These are phyloP conservation scores for Aricia agestis DNA, from an alignment of 1,140 invertebrate species.

Conservation along the genomic window DNA sequence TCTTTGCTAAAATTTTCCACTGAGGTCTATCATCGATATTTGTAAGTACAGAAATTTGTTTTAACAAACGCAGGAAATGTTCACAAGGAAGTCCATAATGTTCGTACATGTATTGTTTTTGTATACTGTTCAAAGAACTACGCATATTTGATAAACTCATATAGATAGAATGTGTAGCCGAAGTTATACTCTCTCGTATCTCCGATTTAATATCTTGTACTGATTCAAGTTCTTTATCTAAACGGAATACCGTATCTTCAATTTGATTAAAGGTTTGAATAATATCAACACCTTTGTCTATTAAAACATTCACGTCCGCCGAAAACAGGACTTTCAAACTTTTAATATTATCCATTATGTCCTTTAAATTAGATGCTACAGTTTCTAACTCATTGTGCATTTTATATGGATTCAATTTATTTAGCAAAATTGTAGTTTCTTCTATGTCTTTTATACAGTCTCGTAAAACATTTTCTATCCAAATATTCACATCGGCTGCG, in stretches of 20 bases:
- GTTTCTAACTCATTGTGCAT: constrained; percentile 33
- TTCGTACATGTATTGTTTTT: constrained; percentile 63
- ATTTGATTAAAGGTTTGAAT: constrained; percentile 47
- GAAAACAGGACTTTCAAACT: constrained; percentile 40
- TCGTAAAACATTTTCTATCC: constrained; percentile 34
- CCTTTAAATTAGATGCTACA: constrained; percentile 42
- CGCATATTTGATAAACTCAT: constrained; percentile 66
- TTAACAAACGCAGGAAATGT: constrained; percentile 48
- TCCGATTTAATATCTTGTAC: constrained; percentile 29
- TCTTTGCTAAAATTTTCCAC: constrained; percentile 50
- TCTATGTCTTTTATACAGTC: constrained; percentile 51
- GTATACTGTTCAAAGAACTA: constrained; percentile 57
- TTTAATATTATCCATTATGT: constrained; percentile 49
- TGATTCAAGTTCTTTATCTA: constrained; percentile 52
- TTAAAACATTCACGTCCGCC: constrained; percentile 44
- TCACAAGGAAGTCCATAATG: constrained; percentile 60
- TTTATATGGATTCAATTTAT: constrained; percentile 36
- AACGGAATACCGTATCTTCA: constrained; percentile 56
- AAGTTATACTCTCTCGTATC: constrained; percentile 45
- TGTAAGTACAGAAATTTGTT: constrained; percentile 38
- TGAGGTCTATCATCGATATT: constrained; percentile 33
- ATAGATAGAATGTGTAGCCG: constrained; percentile 57
- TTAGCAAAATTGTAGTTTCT: constrained; percentile 49
- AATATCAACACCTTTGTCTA: constrained; percentile 54
- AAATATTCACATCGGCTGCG: constrained; percentile 29